phyloP scores from a whole-genome alignment of 2,113 vertebrate species.

The Hucho hucho region DNA sequence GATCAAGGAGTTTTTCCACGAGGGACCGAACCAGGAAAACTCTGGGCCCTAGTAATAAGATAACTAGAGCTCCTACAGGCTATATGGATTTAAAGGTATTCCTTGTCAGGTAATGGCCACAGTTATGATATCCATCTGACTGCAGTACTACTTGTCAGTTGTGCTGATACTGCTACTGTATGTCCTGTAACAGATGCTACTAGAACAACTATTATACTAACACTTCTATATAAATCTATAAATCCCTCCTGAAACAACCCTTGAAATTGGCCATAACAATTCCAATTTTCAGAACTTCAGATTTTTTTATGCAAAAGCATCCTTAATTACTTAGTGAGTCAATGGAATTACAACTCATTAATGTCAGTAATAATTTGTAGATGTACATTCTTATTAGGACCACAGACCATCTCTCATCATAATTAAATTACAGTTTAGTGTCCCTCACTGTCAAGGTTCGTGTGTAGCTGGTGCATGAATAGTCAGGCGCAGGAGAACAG shows the following conservation, averaged over 20 bases:
- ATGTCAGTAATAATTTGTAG: background rate
- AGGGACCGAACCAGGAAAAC: too few species aligned
- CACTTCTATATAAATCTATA: background rate
- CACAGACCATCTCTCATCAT: constrained; percentile 21
- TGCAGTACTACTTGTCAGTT: too few species aligned
- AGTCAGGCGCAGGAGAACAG: too few species aligned
- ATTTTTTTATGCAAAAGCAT: background rate
- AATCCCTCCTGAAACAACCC: background rate
- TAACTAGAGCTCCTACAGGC: too few species aligned
- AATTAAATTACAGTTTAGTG: background rate
- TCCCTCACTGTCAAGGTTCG: too few species aligned
- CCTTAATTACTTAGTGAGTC: background rate
- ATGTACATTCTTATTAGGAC: constrained; percentile 14
- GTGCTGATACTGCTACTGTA: too few species aligned
- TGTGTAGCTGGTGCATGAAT: too few species aligned
- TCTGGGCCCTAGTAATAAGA: too few species aligned
- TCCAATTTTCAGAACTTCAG: background rate
- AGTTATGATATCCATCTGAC: too few species aligned
- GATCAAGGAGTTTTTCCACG: too few species aligned
- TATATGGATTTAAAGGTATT: too few species aligned
- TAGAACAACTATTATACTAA: background rate
- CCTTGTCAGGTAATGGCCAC: too few species aligned
- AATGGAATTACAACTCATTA: background rate
- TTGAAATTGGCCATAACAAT: background rate
- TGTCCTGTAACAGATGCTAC: background rate